A percentile compares a stretch with the other conserved stretches of the same genome.
phyloP scores from a whole-genome alignment of 2,797 vertebrate species.

The Enoplosus armatus region DNA sequence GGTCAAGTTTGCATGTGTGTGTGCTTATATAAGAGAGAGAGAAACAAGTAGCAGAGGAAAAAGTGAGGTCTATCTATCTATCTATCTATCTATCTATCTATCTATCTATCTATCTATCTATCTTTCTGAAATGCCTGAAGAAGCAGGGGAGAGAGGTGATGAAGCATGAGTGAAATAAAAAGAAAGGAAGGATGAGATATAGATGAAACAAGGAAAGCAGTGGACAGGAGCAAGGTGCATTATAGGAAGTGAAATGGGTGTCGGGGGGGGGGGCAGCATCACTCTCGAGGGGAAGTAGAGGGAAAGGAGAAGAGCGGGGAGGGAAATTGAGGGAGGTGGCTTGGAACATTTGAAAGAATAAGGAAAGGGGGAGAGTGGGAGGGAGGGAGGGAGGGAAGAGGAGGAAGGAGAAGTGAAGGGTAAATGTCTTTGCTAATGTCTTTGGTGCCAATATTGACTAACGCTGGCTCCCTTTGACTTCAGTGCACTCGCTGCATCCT shows the following conservation, averaged over 20 bases:
- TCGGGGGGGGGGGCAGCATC: not conserved
- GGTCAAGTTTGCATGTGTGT: conserved; percentile 35
- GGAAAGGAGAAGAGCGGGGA: conserved; percentile 7
- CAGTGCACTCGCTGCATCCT: conserved; percentile 32
- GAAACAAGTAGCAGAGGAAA: not conserved
- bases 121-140: not conserved
- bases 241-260: conserved; percentile 1
- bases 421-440: conserved; percentile 66
- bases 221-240: conserved; percentile 24
- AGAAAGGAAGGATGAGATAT: not conserved
- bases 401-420: conserved; percentile 64
- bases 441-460: conserved; percentile 55
- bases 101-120: conserved; percentile 19
- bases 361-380: conserved; percentile 7
- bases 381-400: conserved; percentile 28
- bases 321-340: conserved; percentile 61
- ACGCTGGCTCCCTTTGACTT: conserved; percentile 47
- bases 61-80: conserved; percentile 11
- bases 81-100: conserved; percentile 29
- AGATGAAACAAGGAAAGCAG: conserved; percentile 21
- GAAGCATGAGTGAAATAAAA: conserved; percentile 32
- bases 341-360: conserved; percentile 55
- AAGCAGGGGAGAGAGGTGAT: conserved; percentile 7
- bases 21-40: not conserved
- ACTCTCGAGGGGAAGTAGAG: conserved; percentile 19